Percentiles rank a stretch among this genome's conserved stretches.
These are phyloP conservation scores for Caenorhabditis sp. DNA, from an alignment of 2,888 invertebrate species.

Conservation along the genomic window DNA sequence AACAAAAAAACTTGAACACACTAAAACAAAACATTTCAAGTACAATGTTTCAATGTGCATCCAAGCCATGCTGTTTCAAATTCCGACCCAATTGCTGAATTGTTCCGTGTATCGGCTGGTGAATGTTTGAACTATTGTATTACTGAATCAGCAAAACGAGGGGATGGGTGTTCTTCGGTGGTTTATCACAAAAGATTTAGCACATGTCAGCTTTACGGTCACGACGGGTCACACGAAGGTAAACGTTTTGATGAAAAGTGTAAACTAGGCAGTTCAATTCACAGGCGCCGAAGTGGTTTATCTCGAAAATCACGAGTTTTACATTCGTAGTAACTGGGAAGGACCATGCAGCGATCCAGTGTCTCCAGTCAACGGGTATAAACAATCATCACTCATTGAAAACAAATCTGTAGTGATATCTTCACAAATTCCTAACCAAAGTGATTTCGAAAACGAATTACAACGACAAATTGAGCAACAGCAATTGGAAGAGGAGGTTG, in stretches of 20 bases:
- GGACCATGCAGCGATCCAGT: slow-evolving; percentile 41
- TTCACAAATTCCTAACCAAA: neutral
- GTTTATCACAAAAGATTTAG: slow-evolving; percentile 64
- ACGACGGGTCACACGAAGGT: slow-evolving; percentile 43
- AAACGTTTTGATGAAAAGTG: neutral
- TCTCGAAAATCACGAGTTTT: slow-evolving; percentile 48
- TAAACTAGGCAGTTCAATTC: neutral
- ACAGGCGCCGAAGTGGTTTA: slow-evolving; percentile 43
- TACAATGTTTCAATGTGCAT: slow-evolving; percentile 44
- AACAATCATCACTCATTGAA: slow-evolving; percentile 15
- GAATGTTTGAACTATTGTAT: slow-evolving; percentile 65
- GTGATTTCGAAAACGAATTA: slow-evolving; percentile 21
- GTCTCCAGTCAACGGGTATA: slow-evolving; percentile 37
- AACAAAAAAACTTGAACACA: neutral
- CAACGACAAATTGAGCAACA: slow-evolving; percentile 26
- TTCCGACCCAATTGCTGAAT: slow-evolving; percentile 57
- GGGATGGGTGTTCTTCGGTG: slow-evolving; percentile 59
- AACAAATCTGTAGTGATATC: neutral
- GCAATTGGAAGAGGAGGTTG: slow-evolving; percentile 20
- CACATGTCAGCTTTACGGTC: slow-evolving; percentile 60
- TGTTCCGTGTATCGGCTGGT: slow-evolving; percentile 56
- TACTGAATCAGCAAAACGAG: slow-evolving; percentile 48
- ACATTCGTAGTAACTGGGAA: slow-evolving; percentile 43
- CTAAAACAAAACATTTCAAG: neutral
- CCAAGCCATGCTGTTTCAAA: slow-evolving; percentile 54